Percentiles rank a stretch among this genome's conserved stretches.
These are phyloP conservation scores for Sebastes oblongus DNA, from an alignment of 2,797 vertebrate species.

Conservation along the genomic window DNA sequence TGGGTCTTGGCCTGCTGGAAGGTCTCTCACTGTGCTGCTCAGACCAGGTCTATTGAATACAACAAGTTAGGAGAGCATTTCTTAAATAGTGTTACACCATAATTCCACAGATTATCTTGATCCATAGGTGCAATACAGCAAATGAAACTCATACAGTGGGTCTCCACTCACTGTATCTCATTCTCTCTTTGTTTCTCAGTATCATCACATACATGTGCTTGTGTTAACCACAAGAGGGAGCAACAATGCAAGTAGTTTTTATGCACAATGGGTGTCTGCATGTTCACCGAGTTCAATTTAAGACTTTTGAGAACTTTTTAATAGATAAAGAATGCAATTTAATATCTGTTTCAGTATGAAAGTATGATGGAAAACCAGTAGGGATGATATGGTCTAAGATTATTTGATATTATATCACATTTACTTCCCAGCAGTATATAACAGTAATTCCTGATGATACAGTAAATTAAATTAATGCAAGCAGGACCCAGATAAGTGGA, in stretches of 20 bases:
- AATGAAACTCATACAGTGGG: no score
- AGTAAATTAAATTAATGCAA: neutral
- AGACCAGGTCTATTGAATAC: conserved; percentile 21
- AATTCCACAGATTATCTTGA: no score
- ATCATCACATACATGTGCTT: neutral
- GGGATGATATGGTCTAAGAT: neutral
- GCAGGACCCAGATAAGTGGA: neutral
- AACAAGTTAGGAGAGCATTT: neutral
- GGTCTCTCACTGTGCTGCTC: conserved; percentile 16
- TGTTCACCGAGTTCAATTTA: neutral
- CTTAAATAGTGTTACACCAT: neutral
- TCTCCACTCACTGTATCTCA: neutral
- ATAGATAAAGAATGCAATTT: neutral
- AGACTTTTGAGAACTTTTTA: neutral
- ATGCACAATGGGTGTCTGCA: neutral
- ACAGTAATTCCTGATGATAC: neutral
- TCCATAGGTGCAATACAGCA: no score
- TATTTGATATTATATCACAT: neutral
- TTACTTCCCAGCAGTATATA: neutral
- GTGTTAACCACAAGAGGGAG: conserved; percentile 40
- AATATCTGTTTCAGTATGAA: neutral
- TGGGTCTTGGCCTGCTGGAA: neutral
- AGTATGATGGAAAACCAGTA: neutral
- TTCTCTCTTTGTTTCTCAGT: neutral
- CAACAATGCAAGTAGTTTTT: neutral